phyloP scores from a whole-genome alignment of 2,113 vertebrate species.

The Origma solitaria region DNA sequence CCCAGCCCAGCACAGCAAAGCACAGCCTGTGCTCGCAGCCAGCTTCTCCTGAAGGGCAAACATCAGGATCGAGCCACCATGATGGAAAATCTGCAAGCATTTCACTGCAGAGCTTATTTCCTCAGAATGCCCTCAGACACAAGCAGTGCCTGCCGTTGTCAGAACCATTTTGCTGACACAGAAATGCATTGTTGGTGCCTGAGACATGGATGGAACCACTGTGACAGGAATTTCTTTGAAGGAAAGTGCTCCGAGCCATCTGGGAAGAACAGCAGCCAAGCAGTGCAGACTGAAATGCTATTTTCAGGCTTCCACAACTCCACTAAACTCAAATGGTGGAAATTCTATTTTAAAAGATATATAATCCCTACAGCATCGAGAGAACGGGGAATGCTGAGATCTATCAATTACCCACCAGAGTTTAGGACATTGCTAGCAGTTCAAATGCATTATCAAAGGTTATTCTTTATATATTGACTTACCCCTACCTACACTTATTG shows the following conservation, averaged over 20 bases:
- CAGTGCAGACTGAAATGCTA: not conserved
- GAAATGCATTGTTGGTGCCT: not conserved
- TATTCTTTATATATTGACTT: not conserved
- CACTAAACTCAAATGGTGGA: not conserved
- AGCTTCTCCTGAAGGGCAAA: not conserved
- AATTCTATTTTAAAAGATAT: not conserved
- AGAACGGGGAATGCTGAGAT: not conserved
- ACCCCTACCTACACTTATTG: not conserved
- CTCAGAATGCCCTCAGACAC: not conserved
- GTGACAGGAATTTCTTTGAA: not conserved
- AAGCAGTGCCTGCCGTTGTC: not conserved
- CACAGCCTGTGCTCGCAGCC: not conserved
- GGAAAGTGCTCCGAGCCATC: not conserved
- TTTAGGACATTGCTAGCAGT: not conserved
- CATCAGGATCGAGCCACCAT: not conserved
- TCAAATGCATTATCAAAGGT: not conserved
- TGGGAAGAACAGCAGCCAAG: not conserved
- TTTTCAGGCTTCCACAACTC: not conserved
- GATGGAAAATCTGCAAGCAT: not conserved
- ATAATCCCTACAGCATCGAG: not conserved
- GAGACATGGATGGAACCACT: not conserved
- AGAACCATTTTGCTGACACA: not conserved
- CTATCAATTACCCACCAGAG: not conserved
- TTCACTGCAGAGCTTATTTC: not conserved
- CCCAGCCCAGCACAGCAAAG: rapidly evolving